Conservation (phyloP, 2,113 vertebrate species). For the Cyanoramphus novaezelandiae region DNA sequence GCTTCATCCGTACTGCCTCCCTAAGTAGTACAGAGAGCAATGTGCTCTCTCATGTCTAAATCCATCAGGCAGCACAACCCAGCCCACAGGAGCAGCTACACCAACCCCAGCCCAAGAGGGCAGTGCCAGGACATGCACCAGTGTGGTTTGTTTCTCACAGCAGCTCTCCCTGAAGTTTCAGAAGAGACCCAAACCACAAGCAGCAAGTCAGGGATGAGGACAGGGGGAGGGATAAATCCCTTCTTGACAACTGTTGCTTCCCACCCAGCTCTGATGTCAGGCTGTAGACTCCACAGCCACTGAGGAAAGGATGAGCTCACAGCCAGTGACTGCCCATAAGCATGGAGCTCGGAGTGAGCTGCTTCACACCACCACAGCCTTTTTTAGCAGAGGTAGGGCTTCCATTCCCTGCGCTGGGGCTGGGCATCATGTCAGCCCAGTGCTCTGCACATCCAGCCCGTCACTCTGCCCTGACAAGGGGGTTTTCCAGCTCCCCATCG, state of each 20-base stretch:
- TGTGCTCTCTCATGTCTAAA: neutral
- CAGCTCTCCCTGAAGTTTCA: neutral
- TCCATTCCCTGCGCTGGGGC: neutral
- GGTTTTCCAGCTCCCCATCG: neutral
- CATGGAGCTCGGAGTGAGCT: neutral
- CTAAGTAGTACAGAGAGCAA: neutral
- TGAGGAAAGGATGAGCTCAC: neutral
- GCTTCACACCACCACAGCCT: neutral
- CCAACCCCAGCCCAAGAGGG: neutral
- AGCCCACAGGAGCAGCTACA: neutral
- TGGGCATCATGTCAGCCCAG: neutral
- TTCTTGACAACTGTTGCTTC: neutral
- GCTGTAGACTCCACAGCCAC: neutral
- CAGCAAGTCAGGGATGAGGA: neutral
- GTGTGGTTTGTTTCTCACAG: fast-evolving
- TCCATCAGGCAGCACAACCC: neutral
- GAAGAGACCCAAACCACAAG: neutral
- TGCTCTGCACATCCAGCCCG: neutral
- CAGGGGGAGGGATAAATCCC: neutral
- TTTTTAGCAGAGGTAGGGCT: fast-evolving
- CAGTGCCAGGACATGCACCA: fast-evolving
- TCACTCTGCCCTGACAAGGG: neutral
- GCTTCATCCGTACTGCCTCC: neutral
- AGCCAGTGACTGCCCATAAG: fast-evolving
- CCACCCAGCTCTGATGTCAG: neutral